Percentiles rank a stretch among this genome's conserved stretches.
Conservation (phyloP, 1,140 invertebrate species). For the Chironomus tepperi region DNA sequence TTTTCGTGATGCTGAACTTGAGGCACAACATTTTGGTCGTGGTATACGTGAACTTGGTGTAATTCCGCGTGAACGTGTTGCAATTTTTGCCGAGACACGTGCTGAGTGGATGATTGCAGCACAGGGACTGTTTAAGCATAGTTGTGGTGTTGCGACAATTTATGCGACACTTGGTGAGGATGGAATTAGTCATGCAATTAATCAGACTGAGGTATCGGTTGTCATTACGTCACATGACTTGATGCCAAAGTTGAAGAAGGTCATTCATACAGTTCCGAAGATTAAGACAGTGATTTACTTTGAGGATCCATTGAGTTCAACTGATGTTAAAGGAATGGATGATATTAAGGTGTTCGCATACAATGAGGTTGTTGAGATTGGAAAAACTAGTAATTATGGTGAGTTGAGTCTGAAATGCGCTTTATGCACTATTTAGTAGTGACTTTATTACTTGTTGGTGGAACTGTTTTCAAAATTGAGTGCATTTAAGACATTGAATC, state of each 20-base stretch:
- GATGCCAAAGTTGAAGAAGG: conserved; percentile 77
- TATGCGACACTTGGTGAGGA: conserved; percentile 96
- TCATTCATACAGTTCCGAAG: conserved; percentile 56
- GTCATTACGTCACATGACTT: conserved; percentile 85
- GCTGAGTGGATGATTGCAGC: conserved; percentile 95
- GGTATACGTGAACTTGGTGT: conserved; percentile 63
- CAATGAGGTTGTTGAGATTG: not conserved
- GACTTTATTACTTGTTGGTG: not conserved
- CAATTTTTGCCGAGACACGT: conserved; percentile 94
- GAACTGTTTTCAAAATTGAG: too few relatives aligned
- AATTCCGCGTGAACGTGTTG: conserved; percentile 60
- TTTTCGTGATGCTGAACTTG: conserved; percentile 65
- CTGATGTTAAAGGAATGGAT: conserved; percentile 58
- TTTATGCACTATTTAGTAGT: not conserved
- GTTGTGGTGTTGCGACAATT: conserved; percentile 89
- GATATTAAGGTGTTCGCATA: conserved; percentile 34
- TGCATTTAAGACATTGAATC: too few relatives aligned
- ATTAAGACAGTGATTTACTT: conserved; percentile 82
- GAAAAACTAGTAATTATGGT: not conserved
- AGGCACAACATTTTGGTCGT: conserved; percentile 51
- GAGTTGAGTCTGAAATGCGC: not conserved
- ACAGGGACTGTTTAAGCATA: conserved; percentile 88
- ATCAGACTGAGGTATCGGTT: conserved; percentile 88
- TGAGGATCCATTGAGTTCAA: conserved; percentile 71
- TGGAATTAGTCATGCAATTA: conserved; percentile 87